These are phyloP conservation scores for Fragariocoptes setiger DNA, from an alignment of 1,140 invertebrate species.

Conservation along the genomic window DNA sequence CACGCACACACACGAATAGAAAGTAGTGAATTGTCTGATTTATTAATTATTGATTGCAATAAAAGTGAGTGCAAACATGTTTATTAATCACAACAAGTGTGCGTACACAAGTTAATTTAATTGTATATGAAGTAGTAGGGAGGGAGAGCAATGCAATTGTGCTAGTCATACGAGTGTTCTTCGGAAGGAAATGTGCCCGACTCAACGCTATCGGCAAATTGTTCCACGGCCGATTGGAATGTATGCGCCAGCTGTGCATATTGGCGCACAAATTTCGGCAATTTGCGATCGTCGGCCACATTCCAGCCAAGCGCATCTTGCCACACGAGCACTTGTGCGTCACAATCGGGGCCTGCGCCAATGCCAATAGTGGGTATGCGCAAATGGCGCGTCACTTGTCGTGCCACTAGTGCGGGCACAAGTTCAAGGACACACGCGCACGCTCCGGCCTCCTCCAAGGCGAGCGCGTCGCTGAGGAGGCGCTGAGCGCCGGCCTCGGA, in stretches of 20 bases:
- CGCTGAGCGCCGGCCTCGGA: neutral
- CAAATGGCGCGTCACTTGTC: constrained; percentile 5
- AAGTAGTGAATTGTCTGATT: no score
- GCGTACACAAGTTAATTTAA: no score
- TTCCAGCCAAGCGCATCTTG: constrained; percentile 11
- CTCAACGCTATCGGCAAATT: neutral
- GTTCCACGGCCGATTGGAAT: neutral
- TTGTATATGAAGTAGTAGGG: no score
- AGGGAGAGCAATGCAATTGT: no score
- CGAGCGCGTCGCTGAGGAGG: constrained; percentile 1
- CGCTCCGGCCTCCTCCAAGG: constrained; percentile 10
- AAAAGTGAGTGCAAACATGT: no score
- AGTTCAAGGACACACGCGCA: constrained; percentile 9
- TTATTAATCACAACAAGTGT: no score
- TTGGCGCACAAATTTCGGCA: neutral
- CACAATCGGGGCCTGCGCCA: constrained; percentile 10
- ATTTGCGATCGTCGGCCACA: neutral
- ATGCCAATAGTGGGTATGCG: constrained; percentile 12
- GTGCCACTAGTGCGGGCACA: constrained; percentile 8
- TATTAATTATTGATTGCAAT: no score
- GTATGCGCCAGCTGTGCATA: neutral
- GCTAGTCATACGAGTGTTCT: neutral
- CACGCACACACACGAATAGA: no score
- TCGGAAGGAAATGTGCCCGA: neutral
- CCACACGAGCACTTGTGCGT: constrained; percentile 12